Evolutionary conservation across 2,113 vertebrate species (phyloP), one percentile per base, ranked within the genome.

Genomic region (Eolophus roseicapilla): DNA sequence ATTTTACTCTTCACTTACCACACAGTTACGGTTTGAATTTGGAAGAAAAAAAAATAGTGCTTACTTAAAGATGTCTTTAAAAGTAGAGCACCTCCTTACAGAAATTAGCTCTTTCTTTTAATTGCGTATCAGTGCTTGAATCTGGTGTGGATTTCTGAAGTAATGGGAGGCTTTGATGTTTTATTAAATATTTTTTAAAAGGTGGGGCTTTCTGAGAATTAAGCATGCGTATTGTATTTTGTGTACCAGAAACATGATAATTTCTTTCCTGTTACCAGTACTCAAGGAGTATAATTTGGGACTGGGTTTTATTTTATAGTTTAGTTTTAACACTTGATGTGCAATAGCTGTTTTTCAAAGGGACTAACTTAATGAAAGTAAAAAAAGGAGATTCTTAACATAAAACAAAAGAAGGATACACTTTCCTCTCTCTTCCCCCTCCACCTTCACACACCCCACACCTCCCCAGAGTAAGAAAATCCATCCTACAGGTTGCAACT

Each of bases 181-280:
- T 98, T 97, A 98, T 98, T 97, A 97, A 97, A 96, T 97, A 94
- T 97, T 96, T 96, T 97, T 96, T 97, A 75, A 92, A 95, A 98
- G 97, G 97, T 98, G 95, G 96, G 67, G 62, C 84, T 97, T 97
- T 91, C 55, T 82, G 92, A 95, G 93, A 95, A 97, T 64, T 57
- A 93, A 96, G 90, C 82, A 85, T 95, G 90, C 44, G 55, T 96
- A 93, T 97, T 97, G 93, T 82, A 97, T 97, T 98, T 96, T 96
- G 46, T 96, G 83, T 96, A 95, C 59, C 79, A 89, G 89, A 90
- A 93, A 83, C 88, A 79, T 49, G 89, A 62, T 96, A 65, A 95
- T 96, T 96, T 96, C 59, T 96, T 65, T 95, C 92, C 96, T 95
- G 85, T 93, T 96, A 90, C 83, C 27, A 43, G 64, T 82, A 55